Evolutionary conservation across 2,113 vertebrate species (phyloP), one percentile per base, ranked within the genome.

Genomic region (Epinephelus cyanopodus): DNA sequence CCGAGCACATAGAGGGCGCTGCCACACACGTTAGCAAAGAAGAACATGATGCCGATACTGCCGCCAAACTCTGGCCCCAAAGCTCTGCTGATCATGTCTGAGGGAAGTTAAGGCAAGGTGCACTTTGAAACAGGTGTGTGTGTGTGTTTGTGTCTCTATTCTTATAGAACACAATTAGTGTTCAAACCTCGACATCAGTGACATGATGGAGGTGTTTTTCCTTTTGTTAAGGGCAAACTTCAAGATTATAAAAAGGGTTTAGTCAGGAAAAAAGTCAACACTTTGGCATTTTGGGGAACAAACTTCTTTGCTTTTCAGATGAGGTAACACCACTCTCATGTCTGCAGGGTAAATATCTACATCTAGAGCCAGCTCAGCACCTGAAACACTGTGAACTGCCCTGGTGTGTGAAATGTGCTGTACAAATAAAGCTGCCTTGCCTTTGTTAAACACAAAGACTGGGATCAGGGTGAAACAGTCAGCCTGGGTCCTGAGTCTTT

Each of bases 51-150:
- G 3, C 97, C 97, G 0, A 98, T 97, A 68, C 97, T 98, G 77
- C 97, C 97, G 0, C 97, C 97, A 0, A 98, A 97, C 91, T 98
- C 97, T 0, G 97, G 97, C 2, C 97, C 97, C 81, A 98, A 60
- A 0, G 97, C 97, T 74, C 97, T 94, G 88, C 97, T 98, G 90
- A 98, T 98, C 97, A 98, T 98, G 84, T 98, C 97, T 98, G 90
- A 70, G 25, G 3, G 23, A 0, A 0, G 91, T 95, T 88, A 95
- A 95, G 94, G 94, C 2, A 33, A 57, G 61, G 9, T 47, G 21
- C 6, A 4, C 33, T 29, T 42, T 13, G 3, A 39, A 45, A 62
- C 4, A 23, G n/a, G 48, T 25, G 14, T 64, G 39, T 48, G n/a
- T 66, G 23, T 19, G 45, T 50, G 23, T 29, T 5, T 66, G 33